Evolutionary conservation across 2,888 invertebrate genomes (phyloP), one percentile per base, ranked within the genome.

Genomic region (Copidosoma aretas): DNA sequence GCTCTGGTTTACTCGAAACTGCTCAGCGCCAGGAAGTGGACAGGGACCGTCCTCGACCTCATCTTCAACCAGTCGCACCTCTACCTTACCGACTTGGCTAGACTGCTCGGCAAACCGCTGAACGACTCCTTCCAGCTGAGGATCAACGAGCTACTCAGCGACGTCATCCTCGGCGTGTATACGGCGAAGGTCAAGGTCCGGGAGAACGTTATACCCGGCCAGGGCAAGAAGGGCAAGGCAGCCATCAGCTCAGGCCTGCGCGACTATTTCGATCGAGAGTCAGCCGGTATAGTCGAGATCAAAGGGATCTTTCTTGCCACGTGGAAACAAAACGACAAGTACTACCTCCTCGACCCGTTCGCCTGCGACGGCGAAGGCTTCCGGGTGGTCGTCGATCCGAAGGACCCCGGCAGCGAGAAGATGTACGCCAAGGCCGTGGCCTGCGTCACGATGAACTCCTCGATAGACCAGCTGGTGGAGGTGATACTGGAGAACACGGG

Each of bases 1-100:
- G 78, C 80, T 1, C 32, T 82, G 1, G 73, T 83, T 14, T 83
- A 83, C 41, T 79, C 82, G 0, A 75, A 78, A 1, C 53, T 83
- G 17, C 74, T 81, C 12, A 77, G 73, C 41, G 73, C 79, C 0
- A 80, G 79, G 32, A 82, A 79, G 19, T 84, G 84, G 84, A 78
- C 78, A 0, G 78, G 73, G 10, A 73, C 76, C 0, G 64, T 83
- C 57, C 61, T 84, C 3, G 80, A 84, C 60, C 52, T 83, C 19
- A 83, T 84, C n/a, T 79, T 83, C 65, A 82, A 84, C 52, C 81
- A 83, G 32, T 74, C 83, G 0, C 79, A 82, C 62, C 77, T 82
- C 1, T 84, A 82, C 54, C 71, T 83, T 46, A 72, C 81, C 10
- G 83, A 83, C 61, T 63, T 83, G 12, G 76, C 75, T 0, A 74